Percentiles rank a stretch among this genome's conserved stretches.
These are phyloP conservation scores for Pipistrellus pipistrellus DNA, from an alignment of 2,797 vertebrate species.

Conservation along the genomic window DNA sequence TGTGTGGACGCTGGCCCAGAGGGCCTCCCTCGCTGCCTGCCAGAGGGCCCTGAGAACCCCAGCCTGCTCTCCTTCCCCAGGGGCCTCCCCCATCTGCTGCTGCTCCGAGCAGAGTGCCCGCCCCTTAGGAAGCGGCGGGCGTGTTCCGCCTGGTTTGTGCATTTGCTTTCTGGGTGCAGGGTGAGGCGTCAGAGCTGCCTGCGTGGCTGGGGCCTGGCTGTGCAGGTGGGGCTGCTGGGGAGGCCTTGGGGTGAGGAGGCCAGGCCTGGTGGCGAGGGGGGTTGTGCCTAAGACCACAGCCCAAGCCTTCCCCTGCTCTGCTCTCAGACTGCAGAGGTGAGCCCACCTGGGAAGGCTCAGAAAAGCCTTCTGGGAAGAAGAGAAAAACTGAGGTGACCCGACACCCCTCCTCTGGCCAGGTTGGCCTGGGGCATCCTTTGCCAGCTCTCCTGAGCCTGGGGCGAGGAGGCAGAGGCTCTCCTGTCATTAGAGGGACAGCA, in stretches of 20 bases:
- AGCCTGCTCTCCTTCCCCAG: too few relatives aligned
- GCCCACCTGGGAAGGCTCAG: not conserved
- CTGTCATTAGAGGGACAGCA: not conserved
- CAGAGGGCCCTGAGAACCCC: too few relatives aligned
- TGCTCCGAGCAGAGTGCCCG: not conserved
- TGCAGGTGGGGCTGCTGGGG: not conserved
- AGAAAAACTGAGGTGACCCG: not conserved
- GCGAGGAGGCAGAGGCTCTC: not conserved
- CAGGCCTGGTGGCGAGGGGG: not conserved
- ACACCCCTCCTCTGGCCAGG: accelerated
- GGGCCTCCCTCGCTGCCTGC: not conserved
- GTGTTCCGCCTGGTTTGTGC: not conserved
- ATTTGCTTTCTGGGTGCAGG: not conserved
- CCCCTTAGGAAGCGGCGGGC: not conserved
- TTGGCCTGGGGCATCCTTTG: not conserved
- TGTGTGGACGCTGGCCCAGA: not conserved
- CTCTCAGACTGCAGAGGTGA: not conserved
- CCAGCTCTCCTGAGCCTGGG: not conserved
- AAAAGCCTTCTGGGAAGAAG: not conserved
- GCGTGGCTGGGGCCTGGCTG: accelerated
- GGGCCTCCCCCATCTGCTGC: not conserved
- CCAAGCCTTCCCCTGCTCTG: not conserved
- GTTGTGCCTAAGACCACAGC: not conserved
- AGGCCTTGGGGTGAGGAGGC: not conserved
- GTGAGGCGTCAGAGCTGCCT: not conserved